Percentiles rank a stretch among this genome's conserved stretches.
Evolutionary conservation across 92 coral and sea anemone species (phyloP).

Genomic region (Virgularia gustaviana): DNA sequence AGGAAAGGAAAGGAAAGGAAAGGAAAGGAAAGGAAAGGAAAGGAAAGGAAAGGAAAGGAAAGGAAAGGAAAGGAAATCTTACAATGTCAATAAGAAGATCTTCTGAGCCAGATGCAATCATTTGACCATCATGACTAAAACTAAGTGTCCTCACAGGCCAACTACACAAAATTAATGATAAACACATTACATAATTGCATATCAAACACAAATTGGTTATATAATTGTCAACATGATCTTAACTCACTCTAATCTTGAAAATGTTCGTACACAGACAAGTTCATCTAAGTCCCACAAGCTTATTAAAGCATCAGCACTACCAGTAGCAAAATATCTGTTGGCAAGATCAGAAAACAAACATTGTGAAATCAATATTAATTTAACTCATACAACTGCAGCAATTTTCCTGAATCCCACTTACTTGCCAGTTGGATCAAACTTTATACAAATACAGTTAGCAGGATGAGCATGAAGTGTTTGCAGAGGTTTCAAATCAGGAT

Average conservation of each 20-base stretch:
- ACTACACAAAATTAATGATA: conserved; percentile 37
- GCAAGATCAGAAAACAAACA: not conserved
- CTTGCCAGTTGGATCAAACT: conserved; percentile 99
- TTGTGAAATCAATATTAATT: too few relatives aligned
- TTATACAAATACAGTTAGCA: conserved; percentile 96
- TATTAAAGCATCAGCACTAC: conserved; percentile 97
- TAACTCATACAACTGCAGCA: too few relatives aligned
- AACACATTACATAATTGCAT: not conserved
- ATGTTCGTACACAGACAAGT: conserved; percentile 93
- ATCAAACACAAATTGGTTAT: not conserved
- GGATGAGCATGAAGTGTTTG: conserved; percentile 99
- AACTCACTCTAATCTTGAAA: conserved; percentile 97
- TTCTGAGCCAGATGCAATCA: conserved; percentile 98
- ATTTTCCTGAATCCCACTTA: too few relatives aligned
- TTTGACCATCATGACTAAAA: conserved; percentile 96
- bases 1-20: not conserved
- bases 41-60: not conserved
- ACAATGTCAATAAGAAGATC: conserved; percentile 95
- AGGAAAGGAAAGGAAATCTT: conserved; percentile 24
- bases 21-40: not conserved
- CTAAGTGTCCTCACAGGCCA: conserved; percentile 99
- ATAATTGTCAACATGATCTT: not conserved
- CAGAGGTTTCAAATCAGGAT: conserved; percentile 90
- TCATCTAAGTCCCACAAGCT: conserved; percentile 98
- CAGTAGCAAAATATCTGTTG: conserved; percentile 94